A percentile compares a stretch with the other conserved stretches of the same genome.
Conservation (phyloP, 2,797 vertebrate species). For the Hydrolagus colliei region DNA sequence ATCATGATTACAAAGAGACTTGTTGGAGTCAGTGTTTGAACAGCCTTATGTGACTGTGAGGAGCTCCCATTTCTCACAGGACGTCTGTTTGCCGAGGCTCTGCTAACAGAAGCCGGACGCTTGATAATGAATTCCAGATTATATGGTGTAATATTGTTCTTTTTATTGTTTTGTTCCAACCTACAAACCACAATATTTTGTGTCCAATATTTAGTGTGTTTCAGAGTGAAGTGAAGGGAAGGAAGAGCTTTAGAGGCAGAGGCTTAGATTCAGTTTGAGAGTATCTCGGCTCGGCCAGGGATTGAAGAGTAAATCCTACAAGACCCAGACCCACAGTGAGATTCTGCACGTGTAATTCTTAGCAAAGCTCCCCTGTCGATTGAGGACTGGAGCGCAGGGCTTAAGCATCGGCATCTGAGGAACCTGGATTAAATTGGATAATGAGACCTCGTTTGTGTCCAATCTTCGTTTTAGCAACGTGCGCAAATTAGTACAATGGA, state of each 20-base stretch:
- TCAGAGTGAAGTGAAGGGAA: no score
- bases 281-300: neutral
- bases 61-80: neutral
- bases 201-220: neutral
- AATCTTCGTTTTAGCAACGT: neutral
- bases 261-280: neutral
- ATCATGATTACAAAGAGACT: conserved; percentile 3
- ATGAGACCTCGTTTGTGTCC: neutral
- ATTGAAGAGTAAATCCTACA: neutral
- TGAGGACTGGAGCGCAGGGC: neutral
- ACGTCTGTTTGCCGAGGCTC: neutral
- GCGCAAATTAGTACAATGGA: neutral
- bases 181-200: neutral
- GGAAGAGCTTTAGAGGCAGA: no score
- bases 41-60: neutral
- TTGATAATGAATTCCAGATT: neutral
- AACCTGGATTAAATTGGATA: neutral
- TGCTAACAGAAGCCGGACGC: neutral
- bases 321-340: neutral
- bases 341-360: no score
- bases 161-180: neutral
- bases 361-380: neutral
- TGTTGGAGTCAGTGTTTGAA: conserved; percentile 17
- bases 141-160: neutral
- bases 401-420: no score